A percentile compares a stretch with the other conserved stretches of the same genome.
Conservation (phyloP, 1,140 invertebrate genomes). For the Eumaeus atala region DNA sequence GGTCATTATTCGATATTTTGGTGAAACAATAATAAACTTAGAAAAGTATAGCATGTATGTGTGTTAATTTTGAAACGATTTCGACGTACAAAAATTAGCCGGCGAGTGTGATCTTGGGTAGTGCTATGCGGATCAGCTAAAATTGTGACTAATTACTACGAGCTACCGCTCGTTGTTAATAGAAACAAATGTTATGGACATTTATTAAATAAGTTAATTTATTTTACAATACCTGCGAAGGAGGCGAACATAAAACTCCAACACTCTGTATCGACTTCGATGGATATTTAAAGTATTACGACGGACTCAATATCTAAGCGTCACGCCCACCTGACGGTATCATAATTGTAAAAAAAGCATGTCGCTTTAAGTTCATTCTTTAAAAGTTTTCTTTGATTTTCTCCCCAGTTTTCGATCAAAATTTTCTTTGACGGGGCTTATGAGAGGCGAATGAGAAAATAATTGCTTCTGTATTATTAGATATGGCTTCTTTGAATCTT, state of each 20-base stretch:
- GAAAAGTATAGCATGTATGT: background rate
- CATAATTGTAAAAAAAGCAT: conserved; percentile 47
- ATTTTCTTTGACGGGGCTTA: conserved; percentile 42
- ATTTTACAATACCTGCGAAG: conserved; percentile 12
- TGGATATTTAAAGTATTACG: conserved; percentile 31
- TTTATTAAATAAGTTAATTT: background rate
- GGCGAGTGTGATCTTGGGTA: too few species aligned
- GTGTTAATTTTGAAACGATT: too few species aligned
- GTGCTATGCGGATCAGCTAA: too few species aligned
- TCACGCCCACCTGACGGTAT: conserved; percentile 47
- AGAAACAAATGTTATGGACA: too few species aligned
- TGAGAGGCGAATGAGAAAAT: conserved; percentile 46
- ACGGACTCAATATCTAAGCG: conserved; percentile 33
- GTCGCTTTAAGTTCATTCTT: conserved; percentile 44
- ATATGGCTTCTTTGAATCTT: conserved; percentile 33
- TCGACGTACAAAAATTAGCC: too few species aligned
- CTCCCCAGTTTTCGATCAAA: conserved; percentile 45
- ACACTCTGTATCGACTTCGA: conserved; percentile 41
- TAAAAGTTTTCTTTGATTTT: conserved; percentile 48
- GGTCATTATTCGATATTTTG: background rate
- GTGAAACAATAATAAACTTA: background rate
- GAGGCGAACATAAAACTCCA: conserved; percentile 21
- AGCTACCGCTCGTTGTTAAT: too few species aligned
- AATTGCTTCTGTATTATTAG: conserved; percentile 42
- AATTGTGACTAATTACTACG: too few species aligned